Percentiles rank a stretch among this genome's conserved stretches.
Conservation (phyloP, 2,113 vertebrate genomes). For the Astatotilapia flaviijosephi region DNA sequence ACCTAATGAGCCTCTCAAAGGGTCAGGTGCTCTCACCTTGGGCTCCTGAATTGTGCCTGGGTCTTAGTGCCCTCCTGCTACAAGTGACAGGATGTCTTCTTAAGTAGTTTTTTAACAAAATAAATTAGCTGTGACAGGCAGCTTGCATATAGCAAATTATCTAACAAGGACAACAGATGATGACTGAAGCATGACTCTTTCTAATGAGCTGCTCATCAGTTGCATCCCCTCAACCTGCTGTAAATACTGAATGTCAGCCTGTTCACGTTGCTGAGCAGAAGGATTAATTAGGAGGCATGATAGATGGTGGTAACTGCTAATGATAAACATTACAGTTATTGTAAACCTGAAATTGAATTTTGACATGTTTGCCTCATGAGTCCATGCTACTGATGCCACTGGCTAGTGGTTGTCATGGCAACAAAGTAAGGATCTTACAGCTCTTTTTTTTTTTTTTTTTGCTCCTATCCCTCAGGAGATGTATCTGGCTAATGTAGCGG, state of each 20-base stretch:
- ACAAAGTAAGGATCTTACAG: constrained; percentile 57
- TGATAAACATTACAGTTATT: constrained; percentile 1
- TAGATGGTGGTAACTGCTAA: not conserved
- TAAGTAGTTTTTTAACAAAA: not conserved
- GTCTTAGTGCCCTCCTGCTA: not conserved
- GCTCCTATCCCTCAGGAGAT: constrained; percentile 52
- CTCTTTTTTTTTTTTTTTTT: not conserved
- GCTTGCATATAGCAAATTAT: not conserved
- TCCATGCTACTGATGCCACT: constrained; percentile 32
- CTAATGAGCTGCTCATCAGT: not conserved
- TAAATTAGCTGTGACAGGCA: not conserved
- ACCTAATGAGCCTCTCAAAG: not conserved
- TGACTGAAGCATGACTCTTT: not conserved
- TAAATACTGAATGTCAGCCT: not conserved
- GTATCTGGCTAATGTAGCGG: constrained; percentile 64
- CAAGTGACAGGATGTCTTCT: not conserved
- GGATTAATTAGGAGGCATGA: not conserved
- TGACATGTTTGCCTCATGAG: constrained; percentile 51
- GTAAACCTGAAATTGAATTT: constrained; percentile 33
- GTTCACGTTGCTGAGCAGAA: not conserved
- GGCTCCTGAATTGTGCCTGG: not conserved
- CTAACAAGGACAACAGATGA: not conserved
- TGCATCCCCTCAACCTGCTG: not conserved
- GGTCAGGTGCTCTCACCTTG: not conserved
- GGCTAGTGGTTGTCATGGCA: constrained; percentile 66